A percentile compares a stretch with the other conserved stretches of the same genome.
These are phyloP conservation scores for Lethenteron reissneri DNA, from an alignment of 2,113 vertebrate species.

Conservation along the genomic window DNA sequence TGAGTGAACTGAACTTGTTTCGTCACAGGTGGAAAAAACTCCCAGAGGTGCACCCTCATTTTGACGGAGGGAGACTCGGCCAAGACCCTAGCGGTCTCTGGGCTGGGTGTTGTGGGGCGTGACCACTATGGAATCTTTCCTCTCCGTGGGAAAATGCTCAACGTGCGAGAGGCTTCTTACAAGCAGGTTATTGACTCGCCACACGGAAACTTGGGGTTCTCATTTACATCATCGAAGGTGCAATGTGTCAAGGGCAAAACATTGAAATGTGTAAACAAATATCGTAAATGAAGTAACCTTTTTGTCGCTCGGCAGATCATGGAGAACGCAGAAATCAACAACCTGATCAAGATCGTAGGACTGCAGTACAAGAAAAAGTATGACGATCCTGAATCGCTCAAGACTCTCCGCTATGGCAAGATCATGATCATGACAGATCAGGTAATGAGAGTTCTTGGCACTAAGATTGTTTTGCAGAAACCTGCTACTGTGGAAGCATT, in stretches of 20 bases:
- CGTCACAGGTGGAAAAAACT: slow-evolving; percentile 69
- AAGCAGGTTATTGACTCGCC: slow-evolving; percentile 48
- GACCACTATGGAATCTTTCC: slow-evolving; percentile 92
- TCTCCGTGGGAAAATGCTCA: slow-evolving; percentile 89
- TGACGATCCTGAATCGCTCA: slow-evolving; percentile 81
- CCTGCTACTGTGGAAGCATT: too few species aligned
- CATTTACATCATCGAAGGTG: not conserved
- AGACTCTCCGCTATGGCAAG: slow-evolving; percentile 66
- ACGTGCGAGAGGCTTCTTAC: slow-evolving; percentile 88
- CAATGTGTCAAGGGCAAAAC: slow-evolving; percentile 1
- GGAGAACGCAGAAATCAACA: slow-evolving; percentile 98
- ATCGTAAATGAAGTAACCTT: not conserved
- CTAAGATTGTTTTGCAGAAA: too few species aligned
- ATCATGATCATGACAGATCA: slow-evolving; percentile 99
- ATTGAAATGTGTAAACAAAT: slow-evolving; percentile 6
- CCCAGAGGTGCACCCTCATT: slow-evolving; percentile 80
- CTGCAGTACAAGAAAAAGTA: slow-evolving; percentile 98
- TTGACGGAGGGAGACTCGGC: slow-evolving; percentile 92
- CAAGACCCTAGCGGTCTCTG: slow-evolving; percentile 86
- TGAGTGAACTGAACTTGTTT: not conserved
- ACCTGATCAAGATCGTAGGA: slow-evolving; percentile 96
- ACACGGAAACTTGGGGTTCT: not conserved
- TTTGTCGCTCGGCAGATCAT: slow-evolving; percentile 42
- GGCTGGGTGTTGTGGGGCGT: slow-evolving; percentile 74
- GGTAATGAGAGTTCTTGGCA: slow-evolving; percentile 22